Evolutionary conservation across 1,140 invertebrate genomes (phyloP).

Genomic region (Schlechtendalia chinensis): DNA sequence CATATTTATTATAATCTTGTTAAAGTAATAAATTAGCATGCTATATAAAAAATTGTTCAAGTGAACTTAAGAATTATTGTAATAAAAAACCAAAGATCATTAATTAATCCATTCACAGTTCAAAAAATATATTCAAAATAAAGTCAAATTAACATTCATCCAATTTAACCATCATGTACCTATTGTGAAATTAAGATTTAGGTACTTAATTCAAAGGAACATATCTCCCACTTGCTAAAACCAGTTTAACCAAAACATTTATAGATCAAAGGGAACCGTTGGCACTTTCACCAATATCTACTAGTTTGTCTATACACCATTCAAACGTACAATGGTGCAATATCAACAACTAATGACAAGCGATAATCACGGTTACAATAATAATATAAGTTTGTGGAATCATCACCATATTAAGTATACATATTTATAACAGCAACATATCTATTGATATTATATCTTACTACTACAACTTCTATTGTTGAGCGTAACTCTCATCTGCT

Average conservation of each 20-base stretch:
- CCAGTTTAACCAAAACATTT: too few species aligned
- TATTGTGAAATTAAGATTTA: too few species aligned
- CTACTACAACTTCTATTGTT: constrained; percentile 42
- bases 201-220: too few species aligned
- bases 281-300: not conserved
- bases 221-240: too few species aligned
- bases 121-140: not conserved
- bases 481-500: constrained; percentile 18
- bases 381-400: not conserved
- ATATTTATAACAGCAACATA: not conserved
- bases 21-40: constrained; percentile 10
- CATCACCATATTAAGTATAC: not conserved
- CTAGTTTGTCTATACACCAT: not conserved
- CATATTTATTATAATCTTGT: not conserved
- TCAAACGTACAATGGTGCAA: too few species aligned
- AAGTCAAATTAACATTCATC: not conserved
- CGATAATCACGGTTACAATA: not conserved
- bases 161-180: too few species aligned
- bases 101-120: not conserved
- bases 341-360: not conserved
- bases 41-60: not conserved
- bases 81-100: not conserved
- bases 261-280: too few species aligned
- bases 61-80: not conserved
- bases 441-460: not conserved